Conservation (phyloP, 2,888 invertebrate species). For the Hymenopus coronatus region DNA sequence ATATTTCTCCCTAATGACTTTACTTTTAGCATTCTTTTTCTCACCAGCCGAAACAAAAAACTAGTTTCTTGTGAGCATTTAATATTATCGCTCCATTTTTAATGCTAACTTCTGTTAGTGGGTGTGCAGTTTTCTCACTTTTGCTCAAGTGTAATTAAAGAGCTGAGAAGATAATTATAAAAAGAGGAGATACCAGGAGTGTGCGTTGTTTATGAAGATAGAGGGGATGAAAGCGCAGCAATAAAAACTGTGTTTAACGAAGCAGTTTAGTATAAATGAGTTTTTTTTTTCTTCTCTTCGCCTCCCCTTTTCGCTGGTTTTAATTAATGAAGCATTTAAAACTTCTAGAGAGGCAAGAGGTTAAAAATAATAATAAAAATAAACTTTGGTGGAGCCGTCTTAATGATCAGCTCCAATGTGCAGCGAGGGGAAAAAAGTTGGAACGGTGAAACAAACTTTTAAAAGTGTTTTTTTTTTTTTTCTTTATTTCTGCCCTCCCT, state of each 20-base stretch:
- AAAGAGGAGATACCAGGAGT: neutral
- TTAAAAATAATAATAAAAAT: neutral
- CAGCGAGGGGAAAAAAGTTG: neutral
- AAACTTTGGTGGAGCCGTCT: neutral
- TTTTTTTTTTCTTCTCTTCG: neutral
- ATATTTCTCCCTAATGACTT: neutral
- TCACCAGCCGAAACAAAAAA: neutral
- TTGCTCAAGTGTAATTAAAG: neutral
- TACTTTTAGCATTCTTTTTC: neutral
- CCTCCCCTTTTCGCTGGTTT: neutral
- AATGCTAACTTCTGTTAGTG: neutral
- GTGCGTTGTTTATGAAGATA: neutral
- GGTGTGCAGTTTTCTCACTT: neutral
- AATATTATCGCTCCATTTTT: neutral
- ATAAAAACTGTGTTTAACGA: neutral
- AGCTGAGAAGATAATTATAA: neutral
- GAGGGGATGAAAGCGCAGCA: neutral
- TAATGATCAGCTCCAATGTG: neutral
- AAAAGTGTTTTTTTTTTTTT: neutral
- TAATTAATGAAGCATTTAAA: neutral
- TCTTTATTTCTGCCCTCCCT: neutral
- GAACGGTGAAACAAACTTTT: neutral
- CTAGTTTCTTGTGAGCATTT: neutral
- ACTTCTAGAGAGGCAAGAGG: neutral
- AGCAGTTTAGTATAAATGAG: neutral